Evolutionary conservation across 2,113 vertebrate genomes (phyloP), one percentile per base, ranked within the genome.

Genomic region (Pristiophorus japonicus): DNA sequence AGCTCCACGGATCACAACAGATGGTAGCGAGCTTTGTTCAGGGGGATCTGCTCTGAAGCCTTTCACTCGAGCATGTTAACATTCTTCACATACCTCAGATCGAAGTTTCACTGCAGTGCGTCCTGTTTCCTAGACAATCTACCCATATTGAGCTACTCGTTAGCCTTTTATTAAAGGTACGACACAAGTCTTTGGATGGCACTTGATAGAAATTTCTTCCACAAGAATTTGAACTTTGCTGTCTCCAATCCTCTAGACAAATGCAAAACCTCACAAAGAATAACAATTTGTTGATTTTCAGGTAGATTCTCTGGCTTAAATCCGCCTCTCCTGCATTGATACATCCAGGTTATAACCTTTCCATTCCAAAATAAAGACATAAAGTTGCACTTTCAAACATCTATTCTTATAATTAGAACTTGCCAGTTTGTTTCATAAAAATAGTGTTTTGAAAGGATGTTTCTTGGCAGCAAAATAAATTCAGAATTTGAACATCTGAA

Each of bases 61-160:
- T 97, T 97, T 96, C 97, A 96, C 97, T 98, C 97, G 97, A 98
- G 98, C 98, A 98, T 98, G 93, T 97, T 96, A 96, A 96, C 98
- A 98, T 98, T 98, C 98, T 97, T 97, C 96, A 8, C 96, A 98
- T 98, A 96, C 97, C 97, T 97, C 94, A 0, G 8, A 95, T 96
- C 94, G 96, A 0, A 2, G 95, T 96, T 96, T 85, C 94, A 12
- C 95, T 65, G 27, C 78, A 18, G 96, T 96, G 95, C 94, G 51
- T 96, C 95, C 51, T 0, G 96, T 96, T 65, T 96, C 96, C 96
- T 96, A 91, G 94, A 96, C 94, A 27, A 95, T 96, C 95, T 96
- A 84, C 81, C 95, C 73, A 38, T 62, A 84, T 45, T 95, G 47
- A n/a, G 34, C 95, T 96, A 95, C 24, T 0, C 14, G 59, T 85